A percentile compares a stretch with the other conserved stretches of the same genome.
These are phyloP conservation scores for Globodera rostochiensis DNA, from an alignment of 1,140 invertebrate genomes.

Conservation along the genomic window DNA sequence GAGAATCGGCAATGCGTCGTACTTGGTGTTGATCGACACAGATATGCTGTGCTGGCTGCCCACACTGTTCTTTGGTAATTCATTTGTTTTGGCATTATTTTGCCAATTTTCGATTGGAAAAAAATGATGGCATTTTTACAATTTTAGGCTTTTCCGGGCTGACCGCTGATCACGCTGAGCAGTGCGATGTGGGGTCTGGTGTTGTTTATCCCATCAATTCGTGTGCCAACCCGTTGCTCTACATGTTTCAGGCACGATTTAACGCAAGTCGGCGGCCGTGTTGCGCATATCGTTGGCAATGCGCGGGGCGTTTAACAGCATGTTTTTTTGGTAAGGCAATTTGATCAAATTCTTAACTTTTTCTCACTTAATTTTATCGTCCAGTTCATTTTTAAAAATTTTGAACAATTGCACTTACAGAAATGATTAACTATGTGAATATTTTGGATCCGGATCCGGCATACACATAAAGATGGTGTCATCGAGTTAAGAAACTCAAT, in stretches of 20 bases:
- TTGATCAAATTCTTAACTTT: no score
- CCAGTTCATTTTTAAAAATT: no score
- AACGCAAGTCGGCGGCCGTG: constrained; percentile 43
- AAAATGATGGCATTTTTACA: background rate
- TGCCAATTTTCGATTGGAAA: background rate
- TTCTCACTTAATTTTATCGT: no score
- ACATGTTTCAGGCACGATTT: constrained; percentile 75
- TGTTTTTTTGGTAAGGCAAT: no score
- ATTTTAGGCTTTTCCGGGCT: constrained; percentile 78
- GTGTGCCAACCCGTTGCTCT: constrained; percentile 86
- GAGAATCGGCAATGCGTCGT: constrained; percentile 88
- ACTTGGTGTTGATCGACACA: constrained; percentile 95
- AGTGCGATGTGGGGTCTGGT: constrained; percentile 84
- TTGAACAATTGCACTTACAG: no score
- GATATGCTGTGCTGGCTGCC: constrained; percentile 72
- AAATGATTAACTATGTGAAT: no score
- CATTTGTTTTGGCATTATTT: no score
- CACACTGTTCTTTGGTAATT: constrained; percentile 82
- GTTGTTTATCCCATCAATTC: constrained; percentile 89
- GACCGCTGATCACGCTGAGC: constrained; percentile 80
- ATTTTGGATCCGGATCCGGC: no score
- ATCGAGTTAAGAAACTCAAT: no score
- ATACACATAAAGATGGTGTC: no score
- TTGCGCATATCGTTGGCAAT: background rate
- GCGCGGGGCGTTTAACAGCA: no score